Percentiles rank a stretch among this genome's conserved stretches.
phyloP scores from a whole-genome alignment of 2,113 vertebrate species.

The Nymphicus hollandicus region DNA sequence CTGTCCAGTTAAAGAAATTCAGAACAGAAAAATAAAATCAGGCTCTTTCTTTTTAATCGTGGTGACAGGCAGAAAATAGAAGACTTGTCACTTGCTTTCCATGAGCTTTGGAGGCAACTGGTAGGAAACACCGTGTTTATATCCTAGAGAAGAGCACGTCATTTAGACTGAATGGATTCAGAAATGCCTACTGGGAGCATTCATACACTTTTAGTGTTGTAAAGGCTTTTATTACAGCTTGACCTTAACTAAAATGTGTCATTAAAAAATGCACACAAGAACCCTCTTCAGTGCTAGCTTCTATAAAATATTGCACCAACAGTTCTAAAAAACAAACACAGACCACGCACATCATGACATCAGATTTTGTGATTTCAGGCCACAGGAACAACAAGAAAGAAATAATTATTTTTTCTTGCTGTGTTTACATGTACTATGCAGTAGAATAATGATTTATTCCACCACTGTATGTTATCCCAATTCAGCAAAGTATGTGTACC shows the following conservation, averaged over 20 bases:
- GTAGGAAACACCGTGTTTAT: not conserved
- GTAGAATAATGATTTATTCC: not conserved
- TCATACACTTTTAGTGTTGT: not conserved
- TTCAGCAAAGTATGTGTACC: not conserved
- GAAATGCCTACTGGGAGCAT: not conserved
- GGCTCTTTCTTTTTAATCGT: not conserved
- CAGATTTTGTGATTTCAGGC: not conserved
- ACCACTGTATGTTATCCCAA: not conserved
- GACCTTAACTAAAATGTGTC: not conserved
- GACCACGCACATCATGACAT: not conserved
- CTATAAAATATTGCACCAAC: not conserved
- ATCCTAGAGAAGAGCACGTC: not conserved
- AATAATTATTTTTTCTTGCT: not conserved
- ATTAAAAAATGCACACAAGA: not conserved
- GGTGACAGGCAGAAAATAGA: not conserved
- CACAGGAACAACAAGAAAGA: not conserved
- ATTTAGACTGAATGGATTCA: not conserved
- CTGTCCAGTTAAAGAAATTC: not conserved
- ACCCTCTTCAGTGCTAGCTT: not conserved
- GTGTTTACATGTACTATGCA: not conserved
- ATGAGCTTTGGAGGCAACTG: not conserved
- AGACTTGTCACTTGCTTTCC: not conserved
- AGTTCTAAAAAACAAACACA: not conserved
- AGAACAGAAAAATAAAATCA: not conserved
- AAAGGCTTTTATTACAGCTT: not conserved